Base-by-base conservation (phyloP, 2,888 invertebrate species). In the Trilocha varians region DNA sequence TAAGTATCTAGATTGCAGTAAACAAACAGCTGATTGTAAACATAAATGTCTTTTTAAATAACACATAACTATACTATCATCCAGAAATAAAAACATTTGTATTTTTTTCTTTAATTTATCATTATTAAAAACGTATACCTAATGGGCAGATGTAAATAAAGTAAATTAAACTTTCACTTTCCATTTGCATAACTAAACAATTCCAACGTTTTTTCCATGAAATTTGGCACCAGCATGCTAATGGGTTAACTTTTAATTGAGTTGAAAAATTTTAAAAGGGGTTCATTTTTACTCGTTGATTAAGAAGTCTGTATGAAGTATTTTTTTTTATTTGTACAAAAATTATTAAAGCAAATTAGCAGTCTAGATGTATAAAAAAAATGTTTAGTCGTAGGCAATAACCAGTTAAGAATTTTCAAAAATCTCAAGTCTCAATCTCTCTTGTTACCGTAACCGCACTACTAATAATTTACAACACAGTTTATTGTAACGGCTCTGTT, bases 381-480 rank as follows among this genome's bases (percentile, higher is more conserved):
- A n/a, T n/a, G n/a, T n/a, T n/a, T n/a, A n/a, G n/a, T n/a, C n/a
- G n/a, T n/a, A n/a, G n/a, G n/a, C n/a, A n/a, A n/a, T 25, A 11
- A 25, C 8, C 25, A 25, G 5, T 11, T 25, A 34, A 32, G 34
- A 33, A 33, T 34, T 42, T 34, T 32, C 38, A 42, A 35, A 38
- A 35, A 34, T 25, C 34, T 38, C 38, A 25, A 38, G 34, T 32
- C 42, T 35, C 38, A 42, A 42, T 42, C 25, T 46, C 49, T 46
- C 51, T 55, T 55, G 55, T 53, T 47, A 48, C 45, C 44, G 42
- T 38, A 42, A 43, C 43, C 48, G 51, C 50, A 49, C 51, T 11
- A 11, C 25, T 4, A 9, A 25, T 9, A 25, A 9, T 25, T 25
- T 25, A 25, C 25, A 25, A 25, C 25, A 25, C 25, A 11, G 8